phyloP scores from a whole-genome alignment of 2,113 vertebrate genomes.

The Mus spicilegus region DNA sequence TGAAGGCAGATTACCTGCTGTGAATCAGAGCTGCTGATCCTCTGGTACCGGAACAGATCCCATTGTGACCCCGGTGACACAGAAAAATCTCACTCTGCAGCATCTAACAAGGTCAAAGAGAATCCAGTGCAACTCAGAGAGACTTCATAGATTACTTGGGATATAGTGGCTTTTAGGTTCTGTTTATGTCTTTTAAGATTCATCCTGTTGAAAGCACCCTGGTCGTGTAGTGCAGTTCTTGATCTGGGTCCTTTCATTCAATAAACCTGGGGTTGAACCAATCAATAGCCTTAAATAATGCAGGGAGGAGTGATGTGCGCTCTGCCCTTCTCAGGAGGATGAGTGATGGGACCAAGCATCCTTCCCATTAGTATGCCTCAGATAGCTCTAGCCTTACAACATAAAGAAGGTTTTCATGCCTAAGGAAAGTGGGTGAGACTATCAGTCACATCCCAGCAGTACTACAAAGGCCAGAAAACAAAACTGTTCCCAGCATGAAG shows the following conservation, averaged over 20 bases:
- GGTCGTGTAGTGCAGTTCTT: background rate
- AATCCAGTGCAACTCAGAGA: background rate
- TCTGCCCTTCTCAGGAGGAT: background rate
- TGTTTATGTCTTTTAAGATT: constrained; percentile 10
- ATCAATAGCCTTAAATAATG: constrained; percentile 33
- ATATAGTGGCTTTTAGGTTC: background rate
- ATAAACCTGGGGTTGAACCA: background rate
- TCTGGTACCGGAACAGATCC: background rate
- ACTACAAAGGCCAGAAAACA: background rate
- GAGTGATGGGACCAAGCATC: background rate
- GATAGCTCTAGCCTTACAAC: background rate
- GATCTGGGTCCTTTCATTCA: background rate
- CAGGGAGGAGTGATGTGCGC: background rate
- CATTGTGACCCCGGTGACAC: background rate
- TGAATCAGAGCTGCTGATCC: background rate
- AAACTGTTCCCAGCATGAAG: background rate
- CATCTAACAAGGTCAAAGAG: background rate
- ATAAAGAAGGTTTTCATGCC: background rate
- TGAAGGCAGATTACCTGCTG: background rate
- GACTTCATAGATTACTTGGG: background rate
- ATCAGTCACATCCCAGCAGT: background rate
- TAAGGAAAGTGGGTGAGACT: background rate
- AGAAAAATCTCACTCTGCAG: background rate
- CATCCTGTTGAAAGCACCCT: constrained; percentile 5
- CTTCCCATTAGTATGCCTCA: background rate